Percentiles rank a stretch among this genome's conserved stretches.
Evolutionary conservation across 1,140 invertebrate genomes (phyloP).

Genomic region (Prorops nasuta): DNA sequence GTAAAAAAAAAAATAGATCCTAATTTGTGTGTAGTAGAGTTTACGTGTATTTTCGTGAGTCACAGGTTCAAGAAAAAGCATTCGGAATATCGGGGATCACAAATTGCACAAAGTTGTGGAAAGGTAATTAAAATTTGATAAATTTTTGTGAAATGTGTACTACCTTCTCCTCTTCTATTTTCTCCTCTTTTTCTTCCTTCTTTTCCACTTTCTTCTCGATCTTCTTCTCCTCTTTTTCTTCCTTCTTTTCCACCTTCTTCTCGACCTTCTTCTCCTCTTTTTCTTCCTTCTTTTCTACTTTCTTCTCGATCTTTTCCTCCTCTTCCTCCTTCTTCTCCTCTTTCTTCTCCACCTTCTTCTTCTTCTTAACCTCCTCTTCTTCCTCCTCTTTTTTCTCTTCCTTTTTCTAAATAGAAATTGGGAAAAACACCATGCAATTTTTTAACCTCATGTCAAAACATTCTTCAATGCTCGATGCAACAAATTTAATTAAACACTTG

Average conservation of each 20-base stretch:
- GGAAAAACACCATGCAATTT: constrained; percentile 28
- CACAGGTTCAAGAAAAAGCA: no score
- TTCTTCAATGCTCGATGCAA: no score
- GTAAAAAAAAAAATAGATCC: no score
- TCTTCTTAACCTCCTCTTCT: constrained; percentile 34
- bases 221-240: constrained; percentile 50
- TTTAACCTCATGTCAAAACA: no score
- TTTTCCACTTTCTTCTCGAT: constrained; percentile 54
- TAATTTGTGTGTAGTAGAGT: no score
- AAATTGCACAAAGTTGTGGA: no score
- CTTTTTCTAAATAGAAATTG: constrained; percentile 36
- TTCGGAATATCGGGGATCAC: no score
- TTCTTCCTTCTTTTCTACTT: constrained; percentile 27
- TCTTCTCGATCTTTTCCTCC: constrained; percentile 33
- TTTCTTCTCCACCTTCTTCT: constrained; percentile 54
- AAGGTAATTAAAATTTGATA: neutral
- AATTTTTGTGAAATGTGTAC: constrained; percentile 27
- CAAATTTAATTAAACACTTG: no score
- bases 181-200: constrained; percentile 45
- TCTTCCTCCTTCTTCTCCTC: constrained; percentile 49
- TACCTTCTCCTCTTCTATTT: constrained; percentile 36
- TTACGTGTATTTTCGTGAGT: no score
- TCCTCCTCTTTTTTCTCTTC: constrained; percentile 37
- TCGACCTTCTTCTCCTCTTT: constrained; percentile 34
- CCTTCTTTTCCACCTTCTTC: constrained; percentile 42